Conservation (phyloP, 2,888 invertebrate species). For the Taphrorychus bicolor region DNA sequence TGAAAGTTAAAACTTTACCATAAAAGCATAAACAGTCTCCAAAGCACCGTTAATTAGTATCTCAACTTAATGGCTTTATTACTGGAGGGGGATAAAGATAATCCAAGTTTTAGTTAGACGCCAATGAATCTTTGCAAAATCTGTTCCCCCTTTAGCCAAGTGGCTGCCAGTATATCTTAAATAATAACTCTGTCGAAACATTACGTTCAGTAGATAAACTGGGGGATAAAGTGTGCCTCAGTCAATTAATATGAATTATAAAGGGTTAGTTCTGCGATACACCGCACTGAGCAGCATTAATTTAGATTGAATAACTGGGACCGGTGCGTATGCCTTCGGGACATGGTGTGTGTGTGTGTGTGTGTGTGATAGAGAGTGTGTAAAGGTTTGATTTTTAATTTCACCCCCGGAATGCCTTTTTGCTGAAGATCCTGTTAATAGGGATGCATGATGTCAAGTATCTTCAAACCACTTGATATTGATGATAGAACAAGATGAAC, state of each 20-base stretch:
- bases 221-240: conserved; percentile 41
- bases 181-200: conserved; percentile 43
- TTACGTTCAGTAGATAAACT: conserved; percentile 42
- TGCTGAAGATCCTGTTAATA: too few species aligned
- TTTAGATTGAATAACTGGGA: conserved; percentile 54
- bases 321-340: conserved; percentile 21
- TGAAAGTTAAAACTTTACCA: conserved; percentile 1
- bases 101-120: conserved; percentile 30
- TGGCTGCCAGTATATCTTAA: conserved; percentile 39
- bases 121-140: conserved; percentile 36
- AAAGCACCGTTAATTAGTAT: conserved; percentile 23
- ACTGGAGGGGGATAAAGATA: conserved; percentile 24
- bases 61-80: conserved; percentile 29
- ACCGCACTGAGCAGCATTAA: conserved; percentile 54
- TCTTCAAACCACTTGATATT: too few species aligned
- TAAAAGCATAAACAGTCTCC: conserved; percentile 20
- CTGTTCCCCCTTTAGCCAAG: conserved; percentile 34
- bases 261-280: conserved; percentile 53
- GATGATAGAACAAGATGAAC: too few species aligned
- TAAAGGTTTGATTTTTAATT: too few species aligned
- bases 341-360: neutral
- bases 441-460: too few species aligned
- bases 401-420: too few species aligned
- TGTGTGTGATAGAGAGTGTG: too few species aligned
- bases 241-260: conserved; percentile 56